Conservation (phyloP, 2,797 vertebrate species). For the Pipistrellus nathusii region DNA sequence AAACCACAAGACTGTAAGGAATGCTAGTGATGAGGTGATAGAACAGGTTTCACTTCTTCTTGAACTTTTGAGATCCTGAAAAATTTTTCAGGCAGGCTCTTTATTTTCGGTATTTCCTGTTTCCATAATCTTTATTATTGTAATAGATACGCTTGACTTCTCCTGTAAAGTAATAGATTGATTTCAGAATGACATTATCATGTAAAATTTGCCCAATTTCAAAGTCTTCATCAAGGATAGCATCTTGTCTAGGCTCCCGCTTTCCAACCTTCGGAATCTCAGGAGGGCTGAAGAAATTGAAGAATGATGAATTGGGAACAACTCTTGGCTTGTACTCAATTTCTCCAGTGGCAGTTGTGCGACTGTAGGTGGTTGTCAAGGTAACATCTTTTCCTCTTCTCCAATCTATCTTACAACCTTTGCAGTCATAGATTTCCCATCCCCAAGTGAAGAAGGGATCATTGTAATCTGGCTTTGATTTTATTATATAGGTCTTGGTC, state of each 20-base stretch:
- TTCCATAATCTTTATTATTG: conserved; percentile 55
- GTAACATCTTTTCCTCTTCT: conserved; percentile 76
- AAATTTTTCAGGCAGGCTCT: conserved; percentile 12
- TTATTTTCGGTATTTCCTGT: conserved; percentile 62
- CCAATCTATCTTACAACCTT: conserved; percentile 76
- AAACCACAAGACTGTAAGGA: conserved; percentile 52
- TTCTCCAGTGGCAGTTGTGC: conserved; percentile 56
- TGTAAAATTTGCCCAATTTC: conserved; percentile 78
- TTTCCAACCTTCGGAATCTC: conserved; percentile 73
- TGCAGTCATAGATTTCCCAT: conserved; percentile 75
- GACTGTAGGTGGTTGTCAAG: conserved; percentile 41
- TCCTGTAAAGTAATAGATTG: conserved; percentile 73
- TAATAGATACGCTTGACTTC: conserved; percentile 61
- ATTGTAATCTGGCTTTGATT: conserved; percentile 70
- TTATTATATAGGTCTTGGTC: conserved; percentile 73
- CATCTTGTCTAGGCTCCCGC: conserved; percentile 72
- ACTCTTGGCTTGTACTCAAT: conserved; percentile 68
- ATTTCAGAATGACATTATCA: conserved; percentile 75
- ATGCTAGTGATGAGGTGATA: conserved; percentile 57
- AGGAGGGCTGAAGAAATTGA: conserved; percentile 74
- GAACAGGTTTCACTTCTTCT: background rate
- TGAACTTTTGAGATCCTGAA: conserved; percentile 58
- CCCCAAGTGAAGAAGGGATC: conserved; percentile 73
- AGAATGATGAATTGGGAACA: conserved; percentile 74
- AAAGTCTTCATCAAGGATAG: conserved; percentile 76